Percentiles rank a stretch among this genome's conserved stretches.
Conservation (phyloP, 2,113 vertebrate species). For the Amphiprion ocellaris region DNA sequence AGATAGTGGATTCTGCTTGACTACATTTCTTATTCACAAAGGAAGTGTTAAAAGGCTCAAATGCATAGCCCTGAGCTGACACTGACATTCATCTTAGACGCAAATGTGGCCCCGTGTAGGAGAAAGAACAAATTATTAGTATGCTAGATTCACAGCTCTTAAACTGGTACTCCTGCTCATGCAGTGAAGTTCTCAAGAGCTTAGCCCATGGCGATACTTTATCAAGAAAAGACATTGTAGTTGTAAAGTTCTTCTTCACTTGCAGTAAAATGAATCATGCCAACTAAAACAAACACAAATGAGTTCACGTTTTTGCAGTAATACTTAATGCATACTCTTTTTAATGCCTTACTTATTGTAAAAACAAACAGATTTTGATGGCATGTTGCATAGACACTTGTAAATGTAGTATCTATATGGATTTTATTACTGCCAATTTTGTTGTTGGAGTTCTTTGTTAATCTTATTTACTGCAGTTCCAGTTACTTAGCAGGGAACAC, state of each 20-base stretch:
- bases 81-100: constrained; percentile 39
- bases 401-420: background rate
- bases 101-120: constrained; percentile 36
- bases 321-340: background rate
- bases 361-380: background rate
- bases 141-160: constrained; percentile 14
- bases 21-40: constrained; percentile 50
- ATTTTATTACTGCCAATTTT: background rate
- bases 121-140: constrained; percentile 16
- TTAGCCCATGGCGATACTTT: background rate
- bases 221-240: background rate
- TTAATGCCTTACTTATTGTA: background rate
- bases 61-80: constrained; percentile 46
- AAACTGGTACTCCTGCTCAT: background rate
- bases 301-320: too few relatives aligned
- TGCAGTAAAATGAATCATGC: background rate
- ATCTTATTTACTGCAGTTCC: background rate
- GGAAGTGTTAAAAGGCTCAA: constrained; percentile 34
- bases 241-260: constrained; percentile 9
- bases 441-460: constrained; percentile 6
- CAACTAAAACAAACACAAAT: background rate
- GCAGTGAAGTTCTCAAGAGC: constrained; percentile 2
- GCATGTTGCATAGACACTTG: background rate
- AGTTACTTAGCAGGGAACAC: constrained; percentile 1
- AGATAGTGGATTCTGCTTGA: constrained; percentile 22